These are phyloP conservation scores for Zygaena filipendulae DNA, from an alignment of 2,888 invertebrate species.

Conservation along the genomic window DNA sequence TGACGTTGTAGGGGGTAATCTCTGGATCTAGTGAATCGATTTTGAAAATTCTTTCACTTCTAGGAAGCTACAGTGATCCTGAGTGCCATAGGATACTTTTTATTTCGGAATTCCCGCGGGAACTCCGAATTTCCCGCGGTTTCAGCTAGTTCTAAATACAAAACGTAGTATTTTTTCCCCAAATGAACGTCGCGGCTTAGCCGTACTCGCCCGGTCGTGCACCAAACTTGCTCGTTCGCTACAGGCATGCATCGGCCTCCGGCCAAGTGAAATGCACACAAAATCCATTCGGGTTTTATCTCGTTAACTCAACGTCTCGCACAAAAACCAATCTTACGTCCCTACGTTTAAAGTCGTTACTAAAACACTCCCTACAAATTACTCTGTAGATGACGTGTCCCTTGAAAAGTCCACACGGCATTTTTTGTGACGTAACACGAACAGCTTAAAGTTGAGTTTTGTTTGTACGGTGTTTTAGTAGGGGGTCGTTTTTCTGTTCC, in stretches of 20 bases:
- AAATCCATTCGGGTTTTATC: slow-evolving; percentile 62
- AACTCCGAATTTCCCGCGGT: too few species aligned
- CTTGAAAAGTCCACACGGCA: slow-evolving; percentile 28
- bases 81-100: too few species aligned
- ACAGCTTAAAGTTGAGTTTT: slow-evolving; percentile 28
- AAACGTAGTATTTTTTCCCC: too few species aligned
- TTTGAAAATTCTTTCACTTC: too few species aligned
- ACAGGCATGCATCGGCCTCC: slow-evolving; percentile 29
- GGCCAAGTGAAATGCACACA: slow-evolving; percentile 55
- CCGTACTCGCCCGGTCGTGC: slow-evolving; percentile 9
- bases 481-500: too few species aligned
- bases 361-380: slow-evolving; percentile 21
- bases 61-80: too few species aligned
- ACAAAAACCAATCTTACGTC: slow-evolving; percentile 22
- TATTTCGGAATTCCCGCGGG: too few species aligned
- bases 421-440: slow-evolving; percentile 28
- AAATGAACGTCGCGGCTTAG: too few species aligned
- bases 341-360: slow-evolving; percentile 21
- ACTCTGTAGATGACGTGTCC: slow-evolving; percentile 40
- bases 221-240: slow-evolving; percentile 19
- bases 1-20: too few species aligned
- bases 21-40: too few species aligned
- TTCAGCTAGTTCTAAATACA: too few species aligned
- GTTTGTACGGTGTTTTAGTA: slow-evolving; percentile 21
- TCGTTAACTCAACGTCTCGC: slow-evolving; percentile 27